Evolutionary conservation across 2,797 vertebrate genomes (phyloP), one percentile per base, ranked within the genome.

Genomic region (Gallinago nigripennis): DNA sequence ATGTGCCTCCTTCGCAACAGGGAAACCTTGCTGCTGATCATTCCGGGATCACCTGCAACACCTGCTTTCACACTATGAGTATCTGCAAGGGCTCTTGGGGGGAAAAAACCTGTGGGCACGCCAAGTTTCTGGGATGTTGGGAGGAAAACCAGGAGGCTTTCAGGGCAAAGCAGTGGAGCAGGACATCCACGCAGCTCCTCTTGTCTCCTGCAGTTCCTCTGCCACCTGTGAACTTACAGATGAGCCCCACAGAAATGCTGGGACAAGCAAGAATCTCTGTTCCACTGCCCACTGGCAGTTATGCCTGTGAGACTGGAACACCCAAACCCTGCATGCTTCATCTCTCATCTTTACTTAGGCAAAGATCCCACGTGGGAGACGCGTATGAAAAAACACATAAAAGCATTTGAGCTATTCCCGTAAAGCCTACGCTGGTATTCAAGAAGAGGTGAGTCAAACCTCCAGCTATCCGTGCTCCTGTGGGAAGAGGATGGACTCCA

Each of bases 161-260:
- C 33, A 9, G n/a, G 61, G 51, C 41, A 88, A 71, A 81, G 41
- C 48, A 57, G 24, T 0, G 1, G 30, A 64, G 57, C 43, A 48
- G 57, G 28, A 60, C 1, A 0, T 31, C 25, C 0, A 0, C 0
- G 0, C 16, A 84, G 37, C 19, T 78, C 31, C 35, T 57, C 2
- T 35, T 63, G 30, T 24, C 66, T 88, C 35, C 66, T 45, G 1
- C 11, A 2, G 18, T 9, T 88, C 43, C n/a, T 68, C 43, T 6
- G 1, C 28, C 30, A 61, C 17, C 33, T 28, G 4, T 4, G 45
- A 71, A 18, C 30, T 56, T n/a, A n/a, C 8, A 43, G 30, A 43
- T 13, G 48, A 88, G 9, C n/a, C 25, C 30, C 53, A 21, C 20
- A 66, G 64, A 77, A 88, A 24, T 9, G 5, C 48, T 82, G 57